These are phyloP conservation scores for Rhagonycha fulva DNA, from an alignment of 2,888 invertebrate species.

Conservation along the genomic window DNA sequence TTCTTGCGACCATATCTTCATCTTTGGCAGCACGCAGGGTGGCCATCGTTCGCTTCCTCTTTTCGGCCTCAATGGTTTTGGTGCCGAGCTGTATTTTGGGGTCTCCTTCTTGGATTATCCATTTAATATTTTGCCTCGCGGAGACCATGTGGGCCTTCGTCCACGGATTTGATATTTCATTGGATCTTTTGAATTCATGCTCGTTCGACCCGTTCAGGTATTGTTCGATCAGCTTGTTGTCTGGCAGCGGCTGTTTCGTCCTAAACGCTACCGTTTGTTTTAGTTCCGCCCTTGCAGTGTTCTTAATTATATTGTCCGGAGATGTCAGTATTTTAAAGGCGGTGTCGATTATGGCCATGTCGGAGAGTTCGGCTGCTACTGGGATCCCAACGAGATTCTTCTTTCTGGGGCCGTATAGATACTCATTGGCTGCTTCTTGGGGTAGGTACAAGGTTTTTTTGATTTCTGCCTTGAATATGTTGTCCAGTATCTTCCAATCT, in stretches of 20 bases:
- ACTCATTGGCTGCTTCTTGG: neutral
- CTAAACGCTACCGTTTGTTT: rapidly evolving
- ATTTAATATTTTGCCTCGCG: neutral
- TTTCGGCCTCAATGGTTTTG: neutral
- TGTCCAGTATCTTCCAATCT: neutral
- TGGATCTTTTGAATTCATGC: rapidly evolving
- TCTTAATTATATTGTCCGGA: neutral
- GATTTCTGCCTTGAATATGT: too few species aligned
- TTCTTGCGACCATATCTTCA: neutral
- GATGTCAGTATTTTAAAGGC: neutral
- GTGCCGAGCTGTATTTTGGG: neutral
- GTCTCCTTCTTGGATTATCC: too few species aligned
- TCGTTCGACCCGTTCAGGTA: neutral
- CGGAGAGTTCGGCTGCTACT: neutral
- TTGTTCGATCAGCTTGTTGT: neutral
- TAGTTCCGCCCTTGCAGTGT: neutral
- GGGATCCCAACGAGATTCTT: neutral
- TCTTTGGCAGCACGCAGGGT: neutral
- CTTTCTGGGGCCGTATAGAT: neutral
- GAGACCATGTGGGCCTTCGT: neutral
- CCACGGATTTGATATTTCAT: neutral
- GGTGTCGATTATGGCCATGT: conserved; percentile 38
- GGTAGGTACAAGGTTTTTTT: neutral
- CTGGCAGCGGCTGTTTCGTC: rapidly evolving
- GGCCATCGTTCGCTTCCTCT: neutral